Evolutionary conservation across 2,888 invertebrate genomes (phyloP), one percentile per base, ranked within the genome.

Genomic region (Calephelis perditalis): DNA sequence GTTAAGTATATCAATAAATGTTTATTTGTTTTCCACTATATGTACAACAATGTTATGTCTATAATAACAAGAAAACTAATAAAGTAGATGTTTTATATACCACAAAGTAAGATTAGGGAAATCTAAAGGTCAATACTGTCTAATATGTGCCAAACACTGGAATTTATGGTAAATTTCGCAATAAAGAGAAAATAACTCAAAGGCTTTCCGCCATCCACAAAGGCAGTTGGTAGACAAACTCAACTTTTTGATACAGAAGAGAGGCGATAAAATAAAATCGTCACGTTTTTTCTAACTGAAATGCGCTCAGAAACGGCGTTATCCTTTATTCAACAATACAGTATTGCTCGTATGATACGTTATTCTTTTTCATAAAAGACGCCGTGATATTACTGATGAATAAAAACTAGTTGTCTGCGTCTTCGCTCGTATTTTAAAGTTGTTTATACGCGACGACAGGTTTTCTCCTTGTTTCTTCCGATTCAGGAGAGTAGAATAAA

Each of bases 221-320:
- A 49, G 47, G 26, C 47, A 49, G 47, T 49, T 49, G 12, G 47
- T 49, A 15, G 12, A 12, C 3, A 49, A 49, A 11, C 47, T 15
- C 26, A 26, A 49, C 9, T 49, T 49, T 49, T 49, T 49, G 47
- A 49, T 49, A 49, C 47, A 15, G 47, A 49, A 7, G 7, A 47
- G 7, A 15, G 26, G 47, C 47, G 47, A 49, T 49, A 49, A 26
- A 49, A 10, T 49, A 49, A 26, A 26, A 49, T 49, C 15, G 49
- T 49, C 49, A 49, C 49, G 49, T 49, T 49, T 35, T 49, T 35
- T 40, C 15, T 26, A 49, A 26, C 49, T 49, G 49, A 49, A 49
- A 49, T 49, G 49, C 26, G 49, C 49, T 49, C 10, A 49, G 15
- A 49, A 49, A 15, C 26, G 35, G 35, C 15, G 15, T 12, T 49